Percentiles rank a stretch among this genome's conserved stretches.
phyloP scores from a whole-genome alignment of 2,797 vertebrate species.

The Clarias fuscus region DNA sequence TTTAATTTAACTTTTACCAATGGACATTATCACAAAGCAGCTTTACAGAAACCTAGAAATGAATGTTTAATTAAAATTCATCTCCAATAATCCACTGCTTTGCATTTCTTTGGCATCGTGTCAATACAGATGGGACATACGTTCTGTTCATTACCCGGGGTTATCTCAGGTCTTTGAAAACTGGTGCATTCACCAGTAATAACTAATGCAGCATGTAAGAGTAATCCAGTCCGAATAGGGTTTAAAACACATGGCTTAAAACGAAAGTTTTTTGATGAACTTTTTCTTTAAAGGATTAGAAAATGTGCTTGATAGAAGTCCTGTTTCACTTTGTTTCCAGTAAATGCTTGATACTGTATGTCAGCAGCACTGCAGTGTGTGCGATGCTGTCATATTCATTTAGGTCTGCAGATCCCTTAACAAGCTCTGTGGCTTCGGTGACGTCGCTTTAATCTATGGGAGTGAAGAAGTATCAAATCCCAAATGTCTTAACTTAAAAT shows the following conservation, averaged over 20 bases:
- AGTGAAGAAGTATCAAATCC: constrained; percentile 14
- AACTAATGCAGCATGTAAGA: not conserved
- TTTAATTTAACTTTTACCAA: not conserved
- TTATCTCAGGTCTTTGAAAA: not conserved
- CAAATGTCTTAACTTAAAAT: constrained; percentile 6
- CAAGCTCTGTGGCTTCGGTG: constrained; percentile 23
- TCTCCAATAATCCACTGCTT: not conserved
- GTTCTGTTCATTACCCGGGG: not conserved
- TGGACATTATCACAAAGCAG: not conserved
- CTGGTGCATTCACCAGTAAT: not conserved
- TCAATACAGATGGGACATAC: not conserved
- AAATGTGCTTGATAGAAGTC: not conserved
- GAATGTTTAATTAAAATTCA: not conserved
- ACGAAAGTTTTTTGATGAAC: not conserved
- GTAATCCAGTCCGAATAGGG: not conserved
- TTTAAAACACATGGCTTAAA: not conserved
- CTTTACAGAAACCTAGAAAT: not conserved
- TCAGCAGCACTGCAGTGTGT: not conserved
- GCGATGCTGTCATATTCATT: constrained; percentile 24
- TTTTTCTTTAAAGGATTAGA: not conserved
- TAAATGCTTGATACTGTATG: constrained; percentile 4
- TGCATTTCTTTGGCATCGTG: not conserved
- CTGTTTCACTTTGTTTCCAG: not conserved
- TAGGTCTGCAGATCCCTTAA: constrained; percentile 1
- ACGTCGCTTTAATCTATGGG: not conserved